Conservation (phyloP, 2,888 invertebrate genomes). For the Drosophila lutescens region DNA sequence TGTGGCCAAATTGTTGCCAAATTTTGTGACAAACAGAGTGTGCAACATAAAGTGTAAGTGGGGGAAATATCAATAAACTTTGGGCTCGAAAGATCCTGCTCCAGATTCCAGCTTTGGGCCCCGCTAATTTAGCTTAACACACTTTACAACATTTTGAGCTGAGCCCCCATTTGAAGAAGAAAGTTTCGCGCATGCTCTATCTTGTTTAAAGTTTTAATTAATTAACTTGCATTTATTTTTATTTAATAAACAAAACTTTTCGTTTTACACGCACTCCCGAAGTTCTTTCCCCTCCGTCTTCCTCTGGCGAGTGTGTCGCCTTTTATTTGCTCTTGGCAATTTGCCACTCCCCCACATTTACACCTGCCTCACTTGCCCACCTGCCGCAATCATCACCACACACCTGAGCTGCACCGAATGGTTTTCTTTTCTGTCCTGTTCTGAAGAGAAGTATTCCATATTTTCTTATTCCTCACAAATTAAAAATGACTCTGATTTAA, state of each 20-base stretch:
- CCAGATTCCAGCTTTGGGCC: background rate
- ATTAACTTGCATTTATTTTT: constrained; percentile 75
- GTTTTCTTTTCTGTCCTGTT: constrained; percentile 7
- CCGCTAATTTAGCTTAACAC: constrained; percentile 62
- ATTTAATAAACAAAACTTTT: constrained; percentile 73
- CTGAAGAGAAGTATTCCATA: background rate
- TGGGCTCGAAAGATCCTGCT: background rate
- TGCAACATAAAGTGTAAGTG: background rate
- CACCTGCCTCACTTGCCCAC: constrained; percentile 16
- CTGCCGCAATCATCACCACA: constrained; percentile 1
- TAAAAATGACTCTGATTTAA: constrained; percentile 5
- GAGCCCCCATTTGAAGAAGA: constrained; percentile 9
- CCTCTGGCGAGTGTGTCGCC: constrained; percentile 17
- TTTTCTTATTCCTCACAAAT: background rate
- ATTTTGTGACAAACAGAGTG: constrained; percentile 22
- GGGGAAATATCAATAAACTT: constrained; percentile 16
- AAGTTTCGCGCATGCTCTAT: constrained; percentile 64
- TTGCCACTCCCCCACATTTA: constrained; percentile 18
- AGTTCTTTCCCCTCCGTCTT: background rate
- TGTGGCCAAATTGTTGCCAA: constrained; percentile 56
- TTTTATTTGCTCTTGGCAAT: constrained; percentile 46
- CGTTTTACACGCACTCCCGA: constrained; percentile 14
- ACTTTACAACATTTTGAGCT: background rate
- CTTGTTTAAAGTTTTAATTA: constrained; percentile 73
- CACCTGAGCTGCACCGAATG: constrained; percentile 28